These are phyloP conservation scores for Mamestra brassicae DNA, from an alignment of 2,888 invertebrate genomes.

Conservation along the genomic window DNA sequence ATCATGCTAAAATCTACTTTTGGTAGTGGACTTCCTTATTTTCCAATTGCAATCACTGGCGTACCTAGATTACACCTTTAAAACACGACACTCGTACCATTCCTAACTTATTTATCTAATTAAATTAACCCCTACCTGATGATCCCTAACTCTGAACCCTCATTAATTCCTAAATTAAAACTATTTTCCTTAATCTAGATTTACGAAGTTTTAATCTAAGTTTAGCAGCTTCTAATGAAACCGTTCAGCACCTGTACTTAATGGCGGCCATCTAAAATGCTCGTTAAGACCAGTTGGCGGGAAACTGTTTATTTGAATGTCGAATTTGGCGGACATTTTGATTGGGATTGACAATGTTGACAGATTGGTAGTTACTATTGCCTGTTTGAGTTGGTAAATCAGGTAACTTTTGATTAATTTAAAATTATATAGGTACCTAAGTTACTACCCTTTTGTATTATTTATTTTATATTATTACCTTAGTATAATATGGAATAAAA, in stretches of 20 bases:
- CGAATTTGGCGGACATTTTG: constrained; percentile 29
- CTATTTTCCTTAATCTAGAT: constrained; percentile 42
- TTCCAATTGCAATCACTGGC: neutral
- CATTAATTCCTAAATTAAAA: constrained; percentile 34
- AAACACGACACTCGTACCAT: neutral
- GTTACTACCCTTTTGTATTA: too few species aligned
- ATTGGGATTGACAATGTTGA: constrained; percentile 15
- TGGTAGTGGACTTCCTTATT: neutral
- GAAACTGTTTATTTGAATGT: constrained; percentile 46
- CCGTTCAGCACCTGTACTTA: constrained; percentile 52
- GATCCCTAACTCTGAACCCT: neutral
- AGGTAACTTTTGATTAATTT: too few species aligned
- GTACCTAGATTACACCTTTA: neutral
- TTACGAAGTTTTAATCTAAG: constrained; percentile 40
- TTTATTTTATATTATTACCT: too few species aligned
- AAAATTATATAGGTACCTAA: too few species aligned
- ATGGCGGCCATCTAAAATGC: constrained; percentile 44
- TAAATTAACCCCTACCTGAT: neutral
- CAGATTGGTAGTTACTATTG: neutral
- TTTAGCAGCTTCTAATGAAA: constrained; percentile 53
- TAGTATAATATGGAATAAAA: too few species aligned
- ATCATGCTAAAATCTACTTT: neutral
- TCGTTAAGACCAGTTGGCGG: constrained; percentile 57
- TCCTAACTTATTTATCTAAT: constrained; percentile 12
- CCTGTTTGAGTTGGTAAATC: too few species aligned